Conservation (phyloP, 2,797 vertebrate species). For the Argyrosomus regius region DNA sequence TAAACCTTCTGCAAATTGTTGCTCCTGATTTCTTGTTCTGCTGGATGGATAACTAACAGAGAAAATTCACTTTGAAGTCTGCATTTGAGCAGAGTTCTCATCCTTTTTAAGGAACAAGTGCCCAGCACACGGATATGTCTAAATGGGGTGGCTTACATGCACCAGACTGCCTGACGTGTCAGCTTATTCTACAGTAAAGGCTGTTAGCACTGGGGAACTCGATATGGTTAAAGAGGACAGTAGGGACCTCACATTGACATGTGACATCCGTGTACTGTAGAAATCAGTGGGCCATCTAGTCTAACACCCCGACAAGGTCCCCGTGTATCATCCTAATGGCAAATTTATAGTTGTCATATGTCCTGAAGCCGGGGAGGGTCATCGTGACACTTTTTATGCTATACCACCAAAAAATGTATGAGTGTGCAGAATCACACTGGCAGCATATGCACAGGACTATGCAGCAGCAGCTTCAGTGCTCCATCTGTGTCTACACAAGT, state of each 20-base stretch:
- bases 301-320: not conserved
- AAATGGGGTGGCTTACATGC: not conserved
- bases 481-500: not conserved
- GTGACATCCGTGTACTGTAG: not conserved
- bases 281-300: not conserved
- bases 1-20: slow-evolving; percentile 11
- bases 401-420: not conserved
- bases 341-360: not conserved
- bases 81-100: not conserved
- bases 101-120: not conserved
- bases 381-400: not conserved
- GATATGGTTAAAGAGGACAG: not conserved
- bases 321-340: not conserved
- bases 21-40: slow-evolving; percentile 1
- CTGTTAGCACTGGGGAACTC: not conserved
- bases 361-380: not conserved
- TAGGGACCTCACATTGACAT: not conserved
- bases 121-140: not conserved
- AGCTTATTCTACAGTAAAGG: not conserved
- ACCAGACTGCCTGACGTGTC: not conserved
- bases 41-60: not conserved
- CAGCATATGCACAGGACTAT: not conserved
- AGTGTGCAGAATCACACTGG: not conserved
- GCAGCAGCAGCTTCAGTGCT: not conserved
- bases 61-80: not conserved